Evolutionary conservation across 2,888 invertebrate genomes (phyloP), one percentile per base, ranked within the genome.

Genomic region (Calameuta idolon): DNA sequence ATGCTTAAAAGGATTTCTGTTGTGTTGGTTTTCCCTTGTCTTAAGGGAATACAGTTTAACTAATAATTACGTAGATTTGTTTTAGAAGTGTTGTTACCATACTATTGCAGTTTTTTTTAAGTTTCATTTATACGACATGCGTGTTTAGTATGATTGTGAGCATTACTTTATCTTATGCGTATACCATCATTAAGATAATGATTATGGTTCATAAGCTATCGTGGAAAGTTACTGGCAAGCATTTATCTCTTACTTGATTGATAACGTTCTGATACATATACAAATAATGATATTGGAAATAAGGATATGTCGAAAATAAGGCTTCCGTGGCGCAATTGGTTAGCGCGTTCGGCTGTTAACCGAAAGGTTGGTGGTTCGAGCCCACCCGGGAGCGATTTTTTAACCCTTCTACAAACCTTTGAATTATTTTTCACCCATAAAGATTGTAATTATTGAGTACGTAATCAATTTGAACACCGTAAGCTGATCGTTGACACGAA

Each of bases 281-380:
- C 23, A 23, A 55, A 55, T 55, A 9, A 55, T 55, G 5, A 55
- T 55, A 55, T 55, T 55, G 23, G 55, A 55, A 55, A 23, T 55
- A 55, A 55, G 9, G 23, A 55, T 15, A 23, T 2, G 2, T 9
- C 2, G 23, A 2, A 55, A 9, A 55, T 9, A 55, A 23, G 2
- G 89, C 89, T 95, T 96, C 95, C 96, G 97, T 97, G 97, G 97
- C 97, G 97, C 97, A 97, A 97, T 96, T 92, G 97, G 97, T 94
- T 97, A 97, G 97, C 97, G 97, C 97, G 97, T 97, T 97, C 97
- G 97, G 97, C 97, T 97, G 97, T 97, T 97, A 97, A 97, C 97
- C 97, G 97, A 97, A 97, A 97, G 97, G 97, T 97, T 97, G 97
- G 97, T 97, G 97, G 97, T 97, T 97, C 97, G 95, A 97, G 96